Conservation (phyloP, 2,797 vertebrate species). For the Crocodylus rhombifer region DNA sequence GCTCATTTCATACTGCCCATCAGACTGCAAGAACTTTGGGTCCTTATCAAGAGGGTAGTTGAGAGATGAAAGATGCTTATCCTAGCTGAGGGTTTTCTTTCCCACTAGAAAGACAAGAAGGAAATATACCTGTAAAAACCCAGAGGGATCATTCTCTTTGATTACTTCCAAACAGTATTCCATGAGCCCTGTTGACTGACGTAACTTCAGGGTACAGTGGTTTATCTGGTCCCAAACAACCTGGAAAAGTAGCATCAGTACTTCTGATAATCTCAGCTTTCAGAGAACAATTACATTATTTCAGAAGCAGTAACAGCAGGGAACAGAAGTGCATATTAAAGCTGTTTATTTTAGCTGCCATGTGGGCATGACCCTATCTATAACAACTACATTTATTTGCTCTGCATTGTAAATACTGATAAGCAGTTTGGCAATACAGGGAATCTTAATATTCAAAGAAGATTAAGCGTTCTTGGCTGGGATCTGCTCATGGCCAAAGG, state of each 20-base stretch:
- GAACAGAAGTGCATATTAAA: constrained; percentile 28
- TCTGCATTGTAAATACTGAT: constrained; percentile 57
- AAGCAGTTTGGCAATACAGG: constrained; percentile 67
- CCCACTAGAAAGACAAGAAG: neutral
- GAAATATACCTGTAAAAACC: constrained; percentile 92
- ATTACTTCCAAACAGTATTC: constrained; percentile 97
- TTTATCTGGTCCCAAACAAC: constrained; percentile 99
- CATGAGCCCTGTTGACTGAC: constrained; percentile 99
- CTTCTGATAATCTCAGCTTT: constrained; percentile 1
- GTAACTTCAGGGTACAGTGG: constrained; percentile 97
- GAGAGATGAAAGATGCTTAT: neutral
- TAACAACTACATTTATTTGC: constrained; percentile 50
- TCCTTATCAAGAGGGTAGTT: neutral
- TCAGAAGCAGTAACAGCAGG: constrained; percentile 10
- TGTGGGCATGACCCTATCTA: constrained; percentile 47
- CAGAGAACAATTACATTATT: constrained; percentile 25
- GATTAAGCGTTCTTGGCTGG: constrained; percentile 59
- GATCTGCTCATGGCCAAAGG: constrained; percentile 28
- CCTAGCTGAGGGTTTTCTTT: neutral
- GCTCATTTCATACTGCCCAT: neutral
- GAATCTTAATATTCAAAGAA: constrained; percentile 67
- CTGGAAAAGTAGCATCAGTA: constrained; percentile 75
- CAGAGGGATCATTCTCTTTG: constrained; percentile 96
- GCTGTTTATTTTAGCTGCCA: constrained; percentile 70
- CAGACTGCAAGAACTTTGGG: neutral